phyloP scores from a whole-genome alignment of 2,888 invertebrate genomes.

The Patella depressa region DNA sequence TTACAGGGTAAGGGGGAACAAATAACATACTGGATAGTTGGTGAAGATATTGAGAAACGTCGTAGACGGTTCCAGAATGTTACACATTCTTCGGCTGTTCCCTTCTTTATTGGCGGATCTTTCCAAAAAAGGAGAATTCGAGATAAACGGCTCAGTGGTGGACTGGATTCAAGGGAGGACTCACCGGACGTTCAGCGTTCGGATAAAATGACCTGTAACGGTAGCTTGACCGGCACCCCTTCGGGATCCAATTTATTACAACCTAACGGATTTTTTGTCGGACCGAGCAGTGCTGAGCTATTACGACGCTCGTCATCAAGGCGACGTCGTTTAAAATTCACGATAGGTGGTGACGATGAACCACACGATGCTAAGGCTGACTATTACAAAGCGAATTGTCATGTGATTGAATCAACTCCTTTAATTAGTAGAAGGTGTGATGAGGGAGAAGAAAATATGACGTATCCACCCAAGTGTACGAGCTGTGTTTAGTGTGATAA shows the following conservation, averaged over 20 bases:
- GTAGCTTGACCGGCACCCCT: neutral
- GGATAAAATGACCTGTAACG: neutral
- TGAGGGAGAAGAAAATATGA: conserved; percentile 18
- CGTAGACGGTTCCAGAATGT: conserved; percentile 35
- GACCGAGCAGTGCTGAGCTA: conserved; percentile 40
- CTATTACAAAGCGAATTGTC: neutral
- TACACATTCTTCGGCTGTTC: neutral
- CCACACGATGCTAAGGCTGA: conserved; percentile 6
- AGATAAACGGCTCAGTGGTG: neutral
- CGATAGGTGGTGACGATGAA: conserved; percentile 30
- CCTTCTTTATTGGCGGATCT: neutral
- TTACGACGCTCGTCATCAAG: conserved; percentile 40
- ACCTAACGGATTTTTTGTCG: conserved; percentile 34
- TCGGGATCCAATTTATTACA: conserved; percentile 28
- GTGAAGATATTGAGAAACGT: conserved; percentile 61
- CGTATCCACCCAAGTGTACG: conserved; percentile 5
- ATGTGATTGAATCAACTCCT: conserved; percentile 15
- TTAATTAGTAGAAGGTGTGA: conserved; percentile 15
- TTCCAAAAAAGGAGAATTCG: neutral
- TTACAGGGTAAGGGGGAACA: conserved; percentile 70
- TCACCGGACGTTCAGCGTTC: neutral
- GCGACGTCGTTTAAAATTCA: conserved; percentile 37
- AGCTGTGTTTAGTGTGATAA: conserved; percentile 15
- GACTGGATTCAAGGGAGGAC: conserved; percentile 1
- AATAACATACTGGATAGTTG: conserved; percentile 68